phyloP scores from a whole-genome alignment of 2,888 invertebrate species.

The Clistopyga incitator region DNA sequence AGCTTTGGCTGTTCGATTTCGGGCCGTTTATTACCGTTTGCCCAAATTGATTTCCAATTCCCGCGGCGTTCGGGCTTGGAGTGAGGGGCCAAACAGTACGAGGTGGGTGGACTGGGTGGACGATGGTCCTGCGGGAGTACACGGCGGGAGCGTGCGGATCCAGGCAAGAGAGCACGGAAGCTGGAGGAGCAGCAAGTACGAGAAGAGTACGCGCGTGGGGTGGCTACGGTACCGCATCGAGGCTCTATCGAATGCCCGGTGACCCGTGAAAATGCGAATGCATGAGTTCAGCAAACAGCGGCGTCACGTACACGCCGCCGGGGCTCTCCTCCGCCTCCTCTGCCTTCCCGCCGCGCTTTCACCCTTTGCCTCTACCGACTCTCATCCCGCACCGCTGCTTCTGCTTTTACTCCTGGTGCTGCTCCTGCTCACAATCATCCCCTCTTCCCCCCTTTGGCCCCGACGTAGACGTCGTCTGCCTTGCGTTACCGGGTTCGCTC shows the following conservation, averaged over 20 bases:
- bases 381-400: conserved; percentile 52
- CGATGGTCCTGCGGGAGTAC: conserved; percentile 54
- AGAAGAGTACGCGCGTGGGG: conserved; percentile 54
- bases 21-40: conserved; percentile 76
- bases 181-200: conserved; percentile 51
- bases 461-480: conserved; percentile 37
- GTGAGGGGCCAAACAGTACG: conserved; percentile 25
- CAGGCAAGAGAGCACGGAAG: conserved; percentile 29
- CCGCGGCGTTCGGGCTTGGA: conserved; percentile 59
- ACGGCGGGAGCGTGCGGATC: conserved; percentile 42
- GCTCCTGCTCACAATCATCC: conserved; percentile 35
- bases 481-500: conserved; percentile 58
- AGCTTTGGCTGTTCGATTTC: conserved; percentile 55
- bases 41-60: conserved; percentile 77
- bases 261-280: conserved; percentile 82
- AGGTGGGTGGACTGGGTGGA: conserved; percentile 19
- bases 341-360: conserved; percentile 56
- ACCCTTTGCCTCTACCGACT: conserved; percentile 65
- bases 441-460: conserved; percentile 3
- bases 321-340: conserved; percentile 61
- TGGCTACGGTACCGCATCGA: conserved; percentile 58
- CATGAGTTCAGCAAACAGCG: conserved; percentile 79
- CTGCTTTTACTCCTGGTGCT: conserved; percentile 47
- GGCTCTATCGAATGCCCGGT: conserved; percentile 76
- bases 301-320: conserved; percentile 75